Evolutionary conservation across 2,888 invertebrate species (phyloP).

Genomic region (Caenorhabditis sinica): DNA sequence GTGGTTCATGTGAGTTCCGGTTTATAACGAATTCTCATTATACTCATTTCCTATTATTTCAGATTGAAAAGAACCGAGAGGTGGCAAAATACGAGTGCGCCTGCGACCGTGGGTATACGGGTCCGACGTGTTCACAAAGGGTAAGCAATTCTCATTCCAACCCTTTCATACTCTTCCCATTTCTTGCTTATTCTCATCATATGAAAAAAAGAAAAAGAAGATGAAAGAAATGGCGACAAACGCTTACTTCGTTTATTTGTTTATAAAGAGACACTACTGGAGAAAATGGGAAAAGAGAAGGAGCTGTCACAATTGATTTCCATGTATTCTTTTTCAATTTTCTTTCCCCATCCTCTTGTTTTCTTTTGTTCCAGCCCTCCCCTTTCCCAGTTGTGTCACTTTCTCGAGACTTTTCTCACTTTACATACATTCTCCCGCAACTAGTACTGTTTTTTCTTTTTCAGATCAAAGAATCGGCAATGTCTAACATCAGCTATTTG

Average conservation of each 20-base stretch:
- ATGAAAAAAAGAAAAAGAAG: slow-evolving; percentile 18
- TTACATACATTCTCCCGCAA: neutral
- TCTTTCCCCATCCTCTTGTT: slow-evolving; percentile 3
- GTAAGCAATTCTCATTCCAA: slow-evolving; percentile 42
- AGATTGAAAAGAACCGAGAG: slow-evolving; percentile 73
- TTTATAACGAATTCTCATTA: slow-evolving; percentile 26
- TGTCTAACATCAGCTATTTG: slow-evolving; percentile 75
- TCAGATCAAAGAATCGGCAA: slow-evolving; percentile 72
- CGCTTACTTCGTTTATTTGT: slow-evolving; percentile 62
- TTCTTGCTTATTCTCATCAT: slow-evolving; percentile 2
- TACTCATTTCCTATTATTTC: slow-evolving; percentile 10
- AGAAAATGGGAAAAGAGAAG: slow-evolving; percentile 36
- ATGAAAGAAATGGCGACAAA: slow-evolving; percentile 16
- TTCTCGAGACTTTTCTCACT: neutral
- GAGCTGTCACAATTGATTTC: slow-evolving; percentile 59
- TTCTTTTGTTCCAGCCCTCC: slow-evolving; percentile 4
- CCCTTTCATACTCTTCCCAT: neutral
- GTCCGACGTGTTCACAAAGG: slow-evolving; percentile 75
- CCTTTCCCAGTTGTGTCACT: neutral
- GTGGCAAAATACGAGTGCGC: slow-evolving; percentile 79
- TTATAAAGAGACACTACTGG: slow-evolving; percentile 44
- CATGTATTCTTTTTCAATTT: slow-evolving; percentile 45
- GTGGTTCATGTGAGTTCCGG: slow-evolving; percentile 62
- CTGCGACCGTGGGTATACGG: slow-evolving; percentile 79
- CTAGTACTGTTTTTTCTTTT: slow-evolving; percentile 20